Percentiles rank a stretch among this genome's conserved stretches.
Conservation (phyloP, 2,797 vertebrate genomes). For the Hafferia zeledoni region DNA sequence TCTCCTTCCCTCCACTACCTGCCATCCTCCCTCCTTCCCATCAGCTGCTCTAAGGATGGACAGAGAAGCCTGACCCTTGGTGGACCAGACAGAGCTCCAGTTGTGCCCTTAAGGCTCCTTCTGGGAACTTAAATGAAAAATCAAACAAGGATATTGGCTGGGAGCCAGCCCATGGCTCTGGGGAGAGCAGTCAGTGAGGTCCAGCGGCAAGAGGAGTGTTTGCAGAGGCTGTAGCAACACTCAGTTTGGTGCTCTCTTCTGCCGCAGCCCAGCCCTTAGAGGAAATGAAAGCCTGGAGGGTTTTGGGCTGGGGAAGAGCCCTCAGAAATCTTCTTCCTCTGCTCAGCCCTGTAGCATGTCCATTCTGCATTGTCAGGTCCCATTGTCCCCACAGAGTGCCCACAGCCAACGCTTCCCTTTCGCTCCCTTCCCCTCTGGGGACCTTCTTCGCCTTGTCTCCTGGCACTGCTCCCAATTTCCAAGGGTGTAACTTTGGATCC, state of each 20-base stretch:
- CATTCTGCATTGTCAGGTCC: background rate
- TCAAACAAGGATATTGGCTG: background rate
- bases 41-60: background rate
- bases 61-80: background rate
- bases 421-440: background rate
- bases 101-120: background rate
- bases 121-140: background rate
- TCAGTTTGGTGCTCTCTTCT: background rate
- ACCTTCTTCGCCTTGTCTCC: background rate
- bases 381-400: accelerated
- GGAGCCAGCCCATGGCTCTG: background rate
- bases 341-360: background rate
- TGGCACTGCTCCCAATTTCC: background rate
- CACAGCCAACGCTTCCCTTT: background rate
- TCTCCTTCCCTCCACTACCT: background rate
- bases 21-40: background rate
- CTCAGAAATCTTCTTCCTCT: background rate
- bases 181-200: background rate
- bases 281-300: slow-evolving; percentile 8
- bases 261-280: background rate
- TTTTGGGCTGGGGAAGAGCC: background rate
- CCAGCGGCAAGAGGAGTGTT: accelerated
- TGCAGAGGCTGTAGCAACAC: background rate
- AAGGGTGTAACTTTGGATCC: accelerated
- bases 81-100: background rate